Evolutionary conservation across 2,797 vertebrate species (phyloP).

Genomic region (Syngnathus acus): DNA sequence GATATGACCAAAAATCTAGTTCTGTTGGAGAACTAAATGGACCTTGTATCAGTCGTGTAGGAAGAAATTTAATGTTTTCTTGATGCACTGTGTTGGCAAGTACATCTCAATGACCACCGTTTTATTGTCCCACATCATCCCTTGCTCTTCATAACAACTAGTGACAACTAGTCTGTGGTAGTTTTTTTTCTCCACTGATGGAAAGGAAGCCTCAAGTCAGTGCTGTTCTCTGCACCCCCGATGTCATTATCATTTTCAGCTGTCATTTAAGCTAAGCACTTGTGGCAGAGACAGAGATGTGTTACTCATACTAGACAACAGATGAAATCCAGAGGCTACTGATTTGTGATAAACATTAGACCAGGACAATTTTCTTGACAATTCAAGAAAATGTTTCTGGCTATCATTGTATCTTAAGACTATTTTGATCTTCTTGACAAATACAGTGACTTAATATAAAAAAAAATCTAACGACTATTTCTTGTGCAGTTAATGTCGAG

Average conservation of each 20-base stretch:
- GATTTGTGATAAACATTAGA: background rate
- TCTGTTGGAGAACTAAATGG: no score
- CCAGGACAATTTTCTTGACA: no score
- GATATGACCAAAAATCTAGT: no score
- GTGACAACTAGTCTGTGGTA: constrained; percentile 35
- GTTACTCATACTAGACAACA: constrained; percentile 34
- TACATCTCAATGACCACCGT: constrained; percentile 9
- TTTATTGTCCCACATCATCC: constrained; percentile 22
- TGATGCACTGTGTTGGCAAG: constrained; percentile 7
- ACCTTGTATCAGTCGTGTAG: no score
- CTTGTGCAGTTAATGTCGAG: background rate
- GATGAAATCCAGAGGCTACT: constrained; percentile 33
- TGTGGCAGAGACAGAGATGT: constrained; percentile 50
- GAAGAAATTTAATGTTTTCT: background rate
- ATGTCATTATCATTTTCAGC: constrained; percentile 54
- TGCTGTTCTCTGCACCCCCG: constrained; percentile 37
- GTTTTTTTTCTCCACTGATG: constrained; percentile 23
- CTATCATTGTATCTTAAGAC: no score
- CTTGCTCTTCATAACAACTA: constrained; percentile 33
- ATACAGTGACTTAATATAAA: no score
- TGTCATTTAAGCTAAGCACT: constrained; percentile 53
- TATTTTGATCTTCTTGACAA: no score
- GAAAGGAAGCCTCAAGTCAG: background rate
- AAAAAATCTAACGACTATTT: no score
- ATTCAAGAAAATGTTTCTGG: no score